Evolutionary conservation across 92 coral and sea anemone genomes (phyloP).

Genomic region (Palythoa grandiflora): DNA sequence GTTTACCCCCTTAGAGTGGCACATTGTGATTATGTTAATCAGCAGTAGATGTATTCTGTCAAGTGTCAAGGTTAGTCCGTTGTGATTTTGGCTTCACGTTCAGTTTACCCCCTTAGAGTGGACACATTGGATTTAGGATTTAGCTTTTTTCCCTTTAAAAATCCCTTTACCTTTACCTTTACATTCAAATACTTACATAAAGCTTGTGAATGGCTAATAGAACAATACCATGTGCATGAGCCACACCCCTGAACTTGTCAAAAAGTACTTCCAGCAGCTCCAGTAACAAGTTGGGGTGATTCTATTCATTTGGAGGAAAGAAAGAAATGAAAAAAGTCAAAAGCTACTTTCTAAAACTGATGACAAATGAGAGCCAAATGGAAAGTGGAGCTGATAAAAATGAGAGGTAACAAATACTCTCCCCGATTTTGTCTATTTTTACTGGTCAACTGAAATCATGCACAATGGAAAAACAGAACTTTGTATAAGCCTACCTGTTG

Average conservation of each 20-base stretch:
- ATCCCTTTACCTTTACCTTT: neutral
- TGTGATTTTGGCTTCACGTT: too few relatives aligned
- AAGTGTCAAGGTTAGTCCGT: too few relatives aligned
- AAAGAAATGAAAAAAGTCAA: neutral
- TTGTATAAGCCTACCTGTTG: conserved; percentile 71
- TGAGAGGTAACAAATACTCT: too few relatives aligned
- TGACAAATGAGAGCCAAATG: too few relatives aligned
- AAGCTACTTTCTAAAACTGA: neutral
- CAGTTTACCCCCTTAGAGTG: too few relatives aligned
- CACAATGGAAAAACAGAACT: neutral
- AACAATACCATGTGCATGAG: conserved; percentile 88
- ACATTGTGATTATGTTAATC: too few relatives aligned
- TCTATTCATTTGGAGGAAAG: conserved; percentile 51
- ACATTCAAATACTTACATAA: conserved; percentile 65
- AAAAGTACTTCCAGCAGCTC: conserved; percentile 91
- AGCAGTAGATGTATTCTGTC: too few relatives aligned
- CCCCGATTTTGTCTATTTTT: too few relatives aligned
- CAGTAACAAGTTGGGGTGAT: conserved; percentile 87
- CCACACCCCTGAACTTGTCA: conserved; percentile 97
- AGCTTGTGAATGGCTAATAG: conserved; percentile 82
- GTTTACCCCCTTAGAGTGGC: too few relatives aligned
- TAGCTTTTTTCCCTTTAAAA: too few relatives aligned
- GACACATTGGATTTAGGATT: too few relatives aligned
- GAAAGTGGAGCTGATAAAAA: too few relatives aligned
- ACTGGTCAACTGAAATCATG: neutral